Percentiles rank a stretch among this genome's conserved stretches.
These are phyloP conservation scores for Macrostomum cliftonense DNA, from an alignment of 2,888 invertebrate genomes.

Conservation along the genomic window DNA sequence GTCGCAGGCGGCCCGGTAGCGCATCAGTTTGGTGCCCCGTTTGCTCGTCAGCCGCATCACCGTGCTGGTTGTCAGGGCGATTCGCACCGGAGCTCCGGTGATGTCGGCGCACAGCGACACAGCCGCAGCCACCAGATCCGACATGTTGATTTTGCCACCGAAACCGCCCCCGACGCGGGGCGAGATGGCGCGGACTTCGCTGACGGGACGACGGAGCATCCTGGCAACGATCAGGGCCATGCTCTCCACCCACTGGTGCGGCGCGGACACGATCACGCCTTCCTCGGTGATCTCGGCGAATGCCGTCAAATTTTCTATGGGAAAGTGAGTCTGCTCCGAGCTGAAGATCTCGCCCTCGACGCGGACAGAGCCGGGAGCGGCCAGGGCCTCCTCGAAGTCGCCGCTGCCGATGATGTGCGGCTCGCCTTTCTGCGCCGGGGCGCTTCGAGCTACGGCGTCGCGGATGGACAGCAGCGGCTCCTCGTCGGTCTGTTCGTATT, in stretches of 20 bases:
- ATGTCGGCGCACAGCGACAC: too few relatives aligned
- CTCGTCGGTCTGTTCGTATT: conserved; percentile 25
- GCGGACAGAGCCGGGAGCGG: conserved; percentile 9
- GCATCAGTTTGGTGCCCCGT: too few relatives aligned
- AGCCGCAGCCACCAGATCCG: too few relatives aligned
- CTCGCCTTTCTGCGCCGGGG: conserved; percentile 20
- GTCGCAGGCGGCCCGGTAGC: too few relatives aligned
- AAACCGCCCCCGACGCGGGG: conserved; percentile 61
- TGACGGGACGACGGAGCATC: conserved; percentile 20
- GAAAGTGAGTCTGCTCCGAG: conserved; percentile 53
- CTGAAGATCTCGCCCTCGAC: conserved; percentile 40
- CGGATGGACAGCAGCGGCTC: conserved; percentile 27
- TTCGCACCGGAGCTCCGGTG: too few relatives aligned
- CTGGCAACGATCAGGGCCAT: conserved; percentile 20
- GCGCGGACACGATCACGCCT: conserved; percentile 43
- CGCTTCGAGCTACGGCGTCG: conserved; percentile 22
- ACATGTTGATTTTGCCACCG: conserved; percentile 51
- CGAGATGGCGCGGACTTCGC: conserved; percentile 52
- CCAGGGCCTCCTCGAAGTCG: conserved; percentile 19
- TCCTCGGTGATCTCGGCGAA: conserved; percentile 47
- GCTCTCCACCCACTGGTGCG: conserved; percentile 26
- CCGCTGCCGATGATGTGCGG: conserved; percentile 19
- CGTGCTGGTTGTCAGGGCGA: too few relatives aligned
- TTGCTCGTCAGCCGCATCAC: too few relatives aligned
- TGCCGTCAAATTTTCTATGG: conserved; percentile 46